Percentiles rank a stretch among this genome's conserved stretches.
These are phyloP conservation scores for Phrixothrix hirtus DNA, from an alignment of 2,888 invertebrate genomes.

Conservation along the genomic window DNA sequence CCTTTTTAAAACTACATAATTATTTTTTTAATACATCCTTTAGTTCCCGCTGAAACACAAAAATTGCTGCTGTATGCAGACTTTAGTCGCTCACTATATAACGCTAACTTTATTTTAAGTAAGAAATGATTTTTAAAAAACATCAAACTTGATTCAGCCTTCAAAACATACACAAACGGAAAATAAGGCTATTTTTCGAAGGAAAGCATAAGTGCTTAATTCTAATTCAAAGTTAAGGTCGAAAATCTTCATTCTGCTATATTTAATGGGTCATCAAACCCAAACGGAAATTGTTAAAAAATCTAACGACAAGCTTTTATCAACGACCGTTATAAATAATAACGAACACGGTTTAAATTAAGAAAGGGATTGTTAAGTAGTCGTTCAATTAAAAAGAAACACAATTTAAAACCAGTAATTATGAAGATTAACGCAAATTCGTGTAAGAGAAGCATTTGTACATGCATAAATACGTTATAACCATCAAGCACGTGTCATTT, in stretches of 20 bases:
- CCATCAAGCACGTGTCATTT: slow-evolving; percentile 44
- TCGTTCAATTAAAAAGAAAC: not conserved
- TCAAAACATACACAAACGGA: no score
- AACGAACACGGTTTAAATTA: not conserved
- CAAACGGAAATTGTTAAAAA: not conserved
- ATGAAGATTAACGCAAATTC: not conserved
- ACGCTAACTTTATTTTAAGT: no score
- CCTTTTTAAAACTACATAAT: not conserved
- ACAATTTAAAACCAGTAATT: not conserved
- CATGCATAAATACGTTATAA: not conserved
- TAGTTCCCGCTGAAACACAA: no score
- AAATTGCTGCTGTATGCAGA: no score
- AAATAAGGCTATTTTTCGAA: no score
- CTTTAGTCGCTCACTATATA: no score
- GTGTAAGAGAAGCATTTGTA: not conserved
- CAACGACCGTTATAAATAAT: not conserved
- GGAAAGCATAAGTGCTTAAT: no score
- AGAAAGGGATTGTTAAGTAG: not conserved
- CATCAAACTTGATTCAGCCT: not conserved
- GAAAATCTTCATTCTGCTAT: no score
- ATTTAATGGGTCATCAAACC: not conserved
- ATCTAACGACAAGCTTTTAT: not conserved
- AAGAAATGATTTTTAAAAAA: no score
- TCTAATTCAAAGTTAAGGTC: no score
- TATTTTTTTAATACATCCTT: no score